These are phyloP conservation scores for Mus musculus DNA, from an alignment of 2,113 vertebrate genomes.

Conservation along the genomic window GRCm39 chr6:84055001-84055500, in stretches of 20 bases:
- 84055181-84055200: not conserved
- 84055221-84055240: not conserved
- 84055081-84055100: not conserved
- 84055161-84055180: not conserved
- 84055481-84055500: not conserved
- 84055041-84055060: not conserved
- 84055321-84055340: not conserved
- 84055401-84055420: not conserved
- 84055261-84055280: not conserved
- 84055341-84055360: not conserved
- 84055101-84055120: not conserved
- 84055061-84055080: not conserved
- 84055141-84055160: too few species aligned
- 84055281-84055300: not conserved
- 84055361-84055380: not conserved
- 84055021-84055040: not conserved
- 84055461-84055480: not conserved
- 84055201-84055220: not conserved
- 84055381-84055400: not conserved
- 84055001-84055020: not conserved
- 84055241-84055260: not conserved
- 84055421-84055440: not conserved
- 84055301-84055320: not conserved
- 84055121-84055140: not conserved
- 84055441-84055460: not conserved